A percentile compares a stretch with the other conserved stretches of the same genome.
Conservation (phyloP, 2,113 vertebrate genomes). For the Calyptomena viridis region DNA sequence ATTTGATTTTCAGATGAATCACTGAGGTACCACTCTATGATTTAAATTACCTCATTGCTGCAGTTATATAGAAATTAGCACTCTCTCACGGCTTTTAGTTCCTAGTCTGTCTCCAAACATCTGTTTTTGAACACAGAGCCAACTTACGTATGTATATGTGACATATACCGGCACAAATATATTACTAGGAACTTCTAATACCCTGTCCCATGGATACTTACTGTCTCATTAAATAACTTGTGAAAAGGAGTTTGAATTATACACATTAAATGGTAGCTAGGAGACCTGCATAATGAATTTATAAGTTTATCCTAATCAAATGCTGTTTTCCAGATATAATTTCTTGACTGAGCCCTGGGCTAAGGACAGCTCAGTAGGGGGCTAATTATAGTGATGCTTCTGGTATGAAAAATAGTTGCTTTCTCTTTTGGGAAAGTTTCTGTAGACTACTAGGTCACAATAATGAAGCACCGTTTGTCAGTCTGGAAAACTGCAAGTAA, state of each 20-base stretch:
- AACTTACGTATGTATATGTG: background rate
- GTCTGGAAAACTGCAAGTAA: background rate
- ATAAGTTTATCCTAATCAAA: constrained; percentile 35
- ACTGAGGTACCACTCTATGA: background rate
- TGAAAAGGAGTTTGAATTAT: background rate
- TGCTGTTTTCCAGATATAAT: constrained; percentile 17
- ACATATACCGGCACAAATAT: background rate
- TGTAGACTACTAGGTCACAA: background rate
- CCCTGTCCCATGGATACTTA: background rate
- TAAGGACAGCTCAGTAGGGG: background rate
- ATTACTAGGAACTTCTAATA: background rate
- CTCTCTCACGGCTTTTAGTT: background rate
- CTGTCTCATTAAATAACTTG: background rate
- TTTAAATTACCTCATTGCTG: background rate
- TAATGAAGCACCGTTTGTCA: background rate
- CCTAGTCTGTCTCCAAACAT: background rate
- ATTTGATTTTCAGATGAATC: background rate
- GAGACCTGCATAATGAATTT: background rate
- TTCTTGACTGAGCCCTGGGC: background rate
- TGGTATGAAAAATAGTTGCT: constrained; percentile 11
- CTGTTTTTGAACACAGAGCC: background rate
- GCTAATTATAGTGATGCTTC: constrained; percentile 3
- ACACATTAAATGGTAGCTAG: background rate
- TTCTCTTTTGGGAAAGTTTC: constrained; percentile 21
- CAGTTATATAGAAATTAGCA: background rate